phyloP scores from a whole-genome alignment of 1,140 invertebrate species.

The Himalopsyche phryganea region DNA sequence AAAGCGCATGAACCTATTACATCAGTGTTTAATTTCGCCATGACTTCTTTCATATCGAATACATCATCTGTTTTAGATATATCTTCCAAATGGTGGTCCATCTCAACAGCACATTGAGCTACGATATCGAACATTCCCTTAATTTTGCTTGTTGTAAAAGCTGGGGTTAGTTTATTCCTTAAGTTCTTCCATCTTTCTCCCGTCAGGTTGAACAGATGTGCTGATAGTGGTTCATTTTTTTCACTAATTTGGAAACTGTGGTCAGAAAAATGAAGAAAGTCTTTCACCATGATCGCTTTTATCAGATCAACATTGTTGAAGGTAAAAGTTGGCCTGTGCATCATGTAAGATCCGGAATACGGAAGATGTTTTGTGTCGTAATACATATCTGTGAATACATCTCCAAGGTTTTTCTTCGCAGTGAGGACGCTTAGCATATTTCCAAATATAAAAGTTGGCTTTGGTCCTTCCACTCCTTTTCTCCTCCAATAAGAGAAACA shows the following conservation, averaged over 20 bases:
- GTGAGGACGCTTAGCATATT: conserved; percentile 31
- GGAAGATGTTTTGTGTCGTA: not conserved
- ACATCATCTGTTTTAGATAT: not conserved
- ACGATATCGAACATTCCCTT: conserved; percentile 55
- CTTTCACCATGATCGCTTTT: conserved; percentile 56
- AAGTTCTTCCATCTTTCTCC: conserved; percentile 55
- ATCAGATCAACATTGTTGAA: conserved; percentile 53
- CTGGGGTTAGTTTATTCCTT: conserved; percentile 55
- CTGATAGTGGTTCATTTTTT: conserved; percentile 37
- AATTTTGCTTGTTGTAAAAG: conserved; percentile 59
- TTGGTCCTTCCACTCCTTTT: conserved; percentile 41
- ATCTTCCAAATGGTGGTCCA: conserved; percentile 39
- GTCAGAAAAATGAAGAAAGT: conserved; percentile 57
- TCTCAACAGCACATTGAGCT: conserved; percentile 39
- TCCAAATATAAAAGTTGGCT: conserved; percentile 39
- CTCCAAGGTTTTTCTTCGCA: conserved; percentile 3
- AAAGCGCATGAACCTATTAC: conserved; percentile 62
- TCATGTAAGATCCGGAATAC: conserved; percentile 1
- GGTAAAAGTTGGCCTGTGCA: conserved; percentile 33
- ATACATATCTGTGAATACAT: conserved; percentile 42
- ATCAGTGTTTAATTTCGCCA: conserved; percentile 60
- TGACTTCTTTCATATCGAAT: conserved; percentile 43
- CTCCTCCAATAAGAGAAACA: conserved; percentile 39
- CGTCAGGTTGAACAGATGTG: conserved; percentile 43
- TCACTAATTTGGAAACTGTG: conserved; percentile 50